These are phyloP conservation scores for Monomorium pharaonis DNA, from an alignment of 1,140 invertebrate genomes.

Conservation along the genomic window DNA sequence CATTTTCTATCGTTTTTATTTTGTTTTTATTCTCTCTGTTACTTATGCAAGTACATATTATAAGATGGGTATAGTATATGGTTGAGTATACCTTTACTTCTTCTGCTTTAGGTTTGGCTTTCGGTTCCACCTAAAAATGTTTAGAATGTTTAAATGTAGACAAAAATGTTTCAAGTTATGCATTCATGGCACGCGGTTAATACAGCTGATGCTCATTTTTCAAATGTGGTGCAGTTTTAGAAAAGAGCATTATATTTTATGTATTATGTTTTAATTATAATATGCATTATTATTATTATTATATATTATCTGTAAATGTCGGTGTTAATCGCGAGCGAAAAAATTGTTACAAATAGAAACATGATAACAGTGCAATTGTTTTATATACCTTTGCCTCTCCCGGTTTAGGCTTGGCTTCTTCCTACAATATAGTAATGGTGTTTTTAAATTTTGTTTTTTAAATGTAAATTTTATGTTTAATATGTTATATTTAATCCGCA, in stretches of 20 bases:
- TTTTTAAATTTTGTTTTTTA: constrained; percentile 10
- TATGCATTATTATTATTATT: background rate
- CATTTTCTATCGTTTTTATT: background rate
- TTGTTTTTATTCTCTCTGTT: background rate
- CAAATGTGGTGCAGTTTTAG: background rate
- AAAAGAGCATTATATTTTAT: background rate
- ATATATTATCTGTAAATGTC: background rate
- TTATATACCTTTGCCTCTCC: constrained; percentile 31
- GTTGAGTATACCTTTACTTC: constrained; percentile 70
- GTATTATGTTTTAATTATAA: constrained; percentile 20
- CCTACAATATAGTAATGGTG: constrained; percentile 34
- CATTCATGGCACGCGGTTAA: constrained; percentile 7
- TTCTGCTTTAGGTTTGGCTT: constrained; percentile 54
- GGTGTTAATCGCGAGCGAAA: background rate
- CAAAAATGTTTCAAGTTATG: constrained; percentile 11
- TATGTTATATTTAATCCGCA: background rate
- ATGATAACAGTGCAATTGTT: constrained; percentile 7
- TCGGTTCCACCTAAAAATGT: constrained; percentile 67
- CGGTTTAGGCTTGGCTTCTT: constrained; percentile 44
- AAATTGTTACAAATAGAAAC: constrained; percentile 10
- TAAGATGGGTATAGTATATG: background rate
- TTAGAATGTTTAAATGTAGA: constrained; percentile 9
- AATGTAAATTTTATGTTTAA: background rate
- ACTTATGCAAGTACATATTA: background rate
- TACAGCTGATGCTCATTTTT: background rate